A percentile compares a stretch with the other conserved stretches of the same genome.
These are phyloP conservation scores for Trinorchestia longiramus DNA, from an alignment of 1,140 invertebrate genomes.

Conservation along the genomic window DNA sequence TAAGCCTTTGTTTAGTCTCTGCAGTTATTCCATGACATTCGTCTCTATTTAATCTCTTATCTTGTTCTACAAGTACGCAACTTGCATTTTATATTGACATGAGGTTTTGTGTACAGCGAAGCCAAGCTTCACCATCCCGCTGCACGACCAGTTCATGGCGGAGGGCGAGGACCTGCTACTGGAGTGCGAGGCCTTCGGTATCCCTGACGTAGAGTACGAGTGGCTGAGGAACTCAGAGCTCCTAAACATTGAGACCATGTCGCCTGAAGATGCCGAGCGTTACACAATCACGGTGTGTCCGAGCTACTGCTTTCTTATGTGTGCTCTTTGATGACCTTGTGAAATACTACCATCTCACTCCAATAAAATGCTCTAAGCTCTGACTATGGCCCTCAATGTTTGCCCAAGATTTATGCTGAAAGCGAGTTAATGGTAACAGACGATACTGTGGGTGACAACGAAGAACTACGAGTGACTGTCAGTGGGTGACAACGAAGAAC, in stretches of 20 bases:
- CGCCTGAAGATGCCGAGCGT: slow-evolving; percentile 78
- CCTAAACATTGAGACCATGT: slow-evolving; percentile 74
- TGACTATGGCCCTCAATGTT: too few species aligned
- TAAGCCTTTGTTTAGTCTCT: too few species aligned
- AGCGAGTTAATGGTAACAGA: background rate
- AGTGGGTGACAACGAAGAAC: too few species aligned
- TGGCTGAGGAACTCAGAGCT: slow-evolving; percentile 91
- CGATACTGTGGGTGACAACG: background rate
- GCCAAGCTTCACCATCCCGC: slow-evolving; percentile 92
- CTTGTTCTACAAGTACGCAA: too few species aligned
- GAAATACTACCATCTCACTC: too few species aligned
- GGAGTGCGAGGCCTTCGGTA: slow-evolving; percentile 95
- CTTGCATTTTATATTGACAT: background rate
- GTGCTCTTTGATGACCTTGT: too few species aligned
- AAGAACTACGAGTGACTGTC: too few species aligned
- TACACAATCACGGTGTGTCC: slow-evolving; percentile 74
- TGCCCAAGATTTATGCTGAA: too few species aligned
- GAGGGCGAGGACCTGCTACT: slow-evolving; percentile 84
- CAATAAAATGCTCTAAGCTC: too few species aligned
- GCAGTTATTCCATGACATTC: too few species aligned
- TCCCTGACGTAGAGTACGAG: slow-evolving; percentile 91
- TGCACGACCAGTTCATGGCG: slow-evolving; percentile 90
- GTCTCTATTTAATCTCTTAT: too few species aligned
- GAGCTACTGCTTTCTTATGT: background rate
- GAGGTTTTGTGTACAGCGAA: slow-evolving; percentile 69